phyloP scores from a whole-genome alignment of 1,140 invertebrate species.

The Megalopta genalis region DNA sequence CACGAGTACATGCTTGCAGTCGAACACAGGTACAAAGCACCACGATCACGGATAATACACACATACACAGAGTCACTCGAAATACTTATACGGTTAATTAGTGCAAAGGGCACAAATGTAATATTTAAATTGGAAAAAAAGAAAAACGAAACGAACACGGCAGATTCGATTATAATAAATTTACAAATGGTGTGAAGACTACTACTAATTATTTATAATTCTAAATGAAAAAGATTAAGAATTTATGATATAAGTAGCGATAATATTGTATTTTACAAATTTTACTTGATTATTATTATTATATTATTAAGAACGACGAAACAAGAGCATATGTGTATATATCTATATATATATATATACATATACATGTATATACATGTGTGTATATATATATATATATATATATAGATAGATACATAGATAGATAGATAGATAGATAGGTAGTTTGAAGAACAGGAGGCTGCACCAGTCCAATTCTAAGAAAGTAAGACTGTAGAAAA shows the following conservation, averaged over 20 bases:
- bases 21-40: no score
- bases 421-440: conserved; percentile 48
- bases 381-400: conserved; percentile 55
- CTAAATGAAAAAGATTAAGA: conserved; percentile 73
- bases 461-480: conserved; percentile 61
- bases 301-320: conserved; percentile 60
- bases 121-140: conserved; percentile 73
- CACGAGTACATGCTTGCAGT: background rate
- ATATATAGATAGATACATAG: background rate
- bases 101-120: conserved; percentile 80
- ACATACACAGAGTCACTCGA: conserved; percentile 65
- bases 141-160: conserved; percentile 51
- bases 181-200: conserved; percentile 79
- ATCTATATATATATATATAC: no score
- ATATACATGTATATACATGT: conserved; percentile 1
- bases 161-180: conserved; percentile 74
- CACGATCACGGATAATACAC: no score
- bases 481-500: conserved; percentile 19
- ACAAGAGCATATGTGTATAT: conserved; percentile 34
- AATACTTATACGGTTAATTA: conserved; percentile 71
- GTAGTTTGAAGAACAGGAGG: conserved; percentile 75
- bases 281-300: conserved; percentile 76
- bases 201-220: conserved; percentile 78
- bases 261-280: conserved; percentile 80
- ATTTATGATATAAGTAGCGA: conserved; percentile 77